Percentiles rank a stretch among this genome's conserved stretches.
These are phyloP conservation scores for Lophotis ruficrista DNA, from an alignment of 2,113 vertebrate species.

Conservation along the genomic window DNA sequence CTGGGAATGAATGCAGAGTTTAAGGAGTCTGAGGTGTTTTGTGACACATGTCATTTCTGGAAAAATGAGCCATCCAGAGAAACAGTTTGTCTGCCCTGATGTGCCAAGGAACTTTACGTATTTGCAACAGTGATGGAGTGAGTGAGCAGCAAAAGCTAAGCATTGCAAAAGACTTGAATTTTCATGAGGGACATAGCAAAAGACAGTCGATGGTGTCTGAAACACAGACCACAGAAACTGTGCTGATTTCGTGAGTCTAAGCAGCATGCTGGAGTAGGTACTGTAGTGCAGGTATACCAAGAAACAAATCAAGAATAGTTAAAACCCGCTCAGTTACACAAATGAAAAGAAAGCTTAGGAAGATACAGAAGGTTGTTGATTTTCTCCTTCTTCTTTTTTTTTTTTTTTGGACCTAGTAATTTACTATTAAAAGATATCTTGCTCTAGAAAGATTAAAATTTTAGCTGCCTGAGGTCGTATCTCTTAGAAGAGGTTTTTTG, in stretches of 20 bases:
- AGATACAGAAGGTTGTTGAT: neutral
- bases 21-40: conserved; percentile 70
- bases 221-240: neutral
- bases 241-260: neutral
- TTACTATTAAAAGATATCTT: neutral
- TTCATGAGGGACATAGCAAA: conserved; percentile 43
- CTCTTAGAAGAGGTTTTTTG: neutral
- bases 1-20: conserved; percentile 69
- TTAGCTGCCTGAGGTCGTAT: neutral
- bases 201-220: neutral
- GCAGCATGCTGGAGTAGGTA: neutral
- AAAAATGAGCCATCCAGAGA: conserved; percentile 74
- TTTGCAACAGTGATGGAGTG: conserved; percentile 67
- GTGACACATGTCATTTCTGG: conserved; percentile 75
- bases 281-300: neutral
- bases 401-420: neutral
- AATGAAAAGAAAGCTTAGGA: neutral
- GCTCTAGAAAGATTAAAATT: neutral
- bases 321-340: neutral
- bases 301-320: neutral
- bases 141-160: conserved; percentile 54
- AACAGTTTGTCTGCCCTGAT: conserved; percentile 71
- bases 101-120: conserved; percentile 55
- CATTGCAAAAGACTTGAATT: conserved; percentile 33
- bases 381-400: neutral